These are phyloP conservation scores for Tragelaphus buxtoni DNA, from an alignment of 2,113 vertebrate species.

Conservation along the genomic window DNA sequence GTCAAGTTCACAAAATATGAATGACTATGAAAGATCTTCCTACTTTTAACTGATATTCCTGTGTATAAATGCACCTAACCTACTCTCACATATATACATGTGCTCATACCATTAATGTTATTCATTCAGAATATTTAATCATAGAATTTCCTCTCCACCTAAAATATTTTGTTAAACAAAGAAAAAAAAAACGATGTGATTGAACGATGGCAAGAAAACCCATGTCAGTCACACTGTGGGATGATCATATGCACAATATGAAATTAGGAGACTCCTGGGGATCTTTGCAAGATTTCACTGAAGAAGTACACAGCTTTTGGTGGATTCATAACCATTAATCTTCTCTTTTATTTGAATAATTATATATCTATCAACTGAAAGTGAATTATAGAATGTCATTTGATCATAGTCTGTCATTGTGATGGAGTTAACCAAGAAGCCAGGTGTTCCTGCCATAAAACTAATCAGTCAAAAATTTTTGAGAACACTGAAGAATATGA, in stretches of 20 bases:
- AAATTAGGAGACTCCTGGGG: conserved; percentile 1
- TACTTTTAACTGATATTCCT: background rate
- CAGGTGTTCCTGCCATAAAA: background rate
- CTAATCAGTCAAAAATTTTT: background rate
- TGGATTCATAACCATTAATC: conserved; percentile 25
- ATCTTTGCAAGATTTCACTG: conserved; percentile 3
- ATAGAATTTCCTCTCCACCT: background rate
- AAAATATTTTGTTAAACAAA: background rate
- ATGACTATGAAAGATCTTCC: background rate
- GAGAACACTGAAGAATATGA: background rate
- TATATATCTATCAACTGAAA: conserved; percentile 24
- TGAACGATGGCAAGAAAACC: background rate
- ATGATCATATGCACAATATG: background rate
- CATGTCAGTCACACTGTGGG: background rate
- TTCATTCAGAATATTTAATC: background rate
- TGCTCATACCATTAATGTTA: background rate
- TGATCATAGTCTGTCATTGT: background rate
- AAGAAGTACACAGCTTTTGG: background rate
- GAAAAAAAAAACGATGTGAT: background rate
- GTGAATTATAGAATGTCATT: background rate
- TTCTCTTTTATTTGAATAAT: conserved; percentile 33
- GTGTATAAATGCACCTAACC: background rate
- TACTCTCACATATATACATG: background rate
- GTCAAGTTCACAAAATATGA: background rate
- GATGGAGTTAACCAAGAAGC: background rate